Evolutionary conservation across 1,140 invertebrate genomes (phyloP).

Genomic region (Ostrea edulis): DNA sequence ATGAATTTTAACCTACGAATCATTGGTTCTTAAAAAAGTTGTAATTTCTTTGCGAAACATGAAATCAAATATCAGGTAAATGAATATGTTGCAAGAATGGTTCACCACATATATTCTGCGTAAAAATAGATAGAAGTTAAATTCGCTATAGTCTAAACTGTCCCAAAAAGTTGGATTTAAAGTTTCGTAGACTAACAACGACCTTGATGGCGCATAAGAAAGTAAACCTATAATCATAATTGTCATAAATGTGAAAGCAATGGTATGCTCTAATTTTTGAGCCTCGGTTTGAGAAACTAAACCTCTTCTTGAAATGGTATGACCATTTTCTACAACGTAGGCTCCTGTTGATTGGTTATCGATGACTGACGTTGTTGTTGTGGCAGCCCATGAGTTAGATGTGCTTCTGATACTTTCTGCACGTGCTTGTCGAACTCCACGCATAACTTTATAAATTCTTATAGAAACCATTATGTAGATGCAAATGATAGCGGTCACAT

Average conservation of each 20-base stretch:
- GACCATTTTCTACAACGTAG: background rate
- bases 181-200: background rate
- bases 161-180: slow-evolving; percentile 10
- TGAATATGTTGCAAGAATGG: slow-evolving; percentile 6
- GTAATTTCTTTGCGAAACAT: slow-evolving; percentile 1
- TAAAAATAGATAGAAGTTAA: slow-evolving; percentile 8
- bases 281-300: background rate
- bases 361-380: background rate
- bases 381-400: background rate
- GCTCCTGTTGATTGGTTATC: background rate
- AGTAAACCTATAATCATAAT: background rate
- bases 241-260: slow-evolving; percentile 10
- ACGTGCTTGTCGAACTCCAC: background rate
- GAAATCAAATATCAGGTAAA: background rate
- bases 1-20: background rate
- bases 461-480: background rate
- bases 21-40: background rate
- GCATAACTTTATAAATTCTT: background rate
- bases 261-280: slow-evolving; percentile 22
- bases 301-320: background rate
- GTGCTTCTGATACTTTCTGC: background rate
- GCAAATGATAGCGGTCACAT: background rate
- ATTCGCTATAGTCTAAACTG: background rate
- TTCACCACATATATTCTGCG: background rate
- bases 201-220: background rate